A percentile compares a stretch with the other conserved stretches of the same genome.
Evolutionary conservation across 2,797 vertebrate genomes (phyloP).

Genomic region (Phrynocephalus vlangalii): DNA sequence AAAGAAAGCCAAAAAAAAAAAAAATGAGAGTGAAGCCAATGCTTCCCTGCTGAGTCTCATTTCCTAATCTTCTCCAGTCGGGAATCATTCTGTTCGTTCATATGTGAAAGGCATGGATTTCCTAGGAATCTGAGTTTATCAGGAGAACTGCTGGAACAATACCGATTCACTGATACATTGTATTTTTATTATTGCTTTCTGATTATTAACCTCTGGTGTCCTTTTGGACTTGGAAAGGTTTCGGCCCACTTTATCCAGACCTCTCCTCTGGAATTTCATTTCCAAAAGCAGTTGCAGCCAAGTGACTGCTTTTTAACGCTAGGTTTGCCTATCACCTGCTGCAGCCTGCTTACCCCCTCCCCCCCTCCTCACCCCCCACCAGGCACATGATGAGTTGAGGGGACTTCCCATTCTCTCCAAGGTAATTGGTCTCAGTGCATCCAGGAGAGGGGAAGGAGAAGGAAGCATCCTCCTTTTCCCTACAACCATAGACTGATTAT

Average conservation of each 20-base stretch:
- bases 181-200: neutral
- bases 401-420: neutral
- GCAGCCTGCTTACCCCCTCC: neutral
- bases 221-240: neutral
- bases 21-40: neutral
- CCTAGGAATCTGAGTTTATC: neutral
- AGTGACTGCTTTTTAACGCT: neutral
- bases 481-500: conserved; percentile 30
- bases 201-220: neutral
- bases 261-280: neutral
- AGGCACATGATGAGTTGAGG: neutral
- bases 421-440: conserved; percentile 45
- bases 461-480: neutral
- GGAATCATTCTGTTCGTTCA: neutral
- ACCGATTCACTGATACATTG: neutral
- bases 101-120: neutral
- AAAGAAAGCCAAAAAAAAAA: neutral
- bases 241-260: neutral
- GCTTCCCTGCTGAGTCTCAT: neutral
- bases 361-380: neutral
- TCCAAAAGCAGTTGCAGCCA: neutral
- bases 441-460: conserved; percentile 12
- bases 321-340: neutral
- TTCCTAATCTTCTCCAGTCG: neutral
- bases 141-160: neutral